A percentile compares a stretch with the other conserved stretches of the same genome.
phyloP scores from a whole-genome alignment of 1,140 invertebrate species.

The Parapsyche elsis region DNA sequence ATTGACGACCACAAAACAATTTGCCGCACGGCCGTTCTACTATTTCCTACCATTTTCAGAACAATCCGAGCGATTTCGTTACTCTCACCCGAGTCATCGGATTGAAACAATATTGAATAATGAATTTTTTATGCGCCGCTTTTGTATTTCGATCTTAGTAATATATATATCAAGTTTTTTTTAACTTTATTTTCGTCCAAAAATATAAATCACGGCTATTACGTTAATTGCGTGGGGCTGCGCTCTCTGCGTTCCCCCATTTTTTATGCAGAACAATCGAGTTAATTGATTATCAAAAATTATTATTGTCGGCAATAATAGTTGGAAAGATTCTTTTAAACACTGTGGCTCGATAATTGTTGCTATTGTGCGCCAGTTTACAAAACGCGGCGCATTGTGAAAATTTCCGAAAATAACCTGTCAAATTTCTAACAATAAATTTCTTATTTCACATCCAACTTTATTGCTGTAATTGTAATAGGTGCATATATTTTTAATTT shows the following conservation, averaged over 20 bases:
- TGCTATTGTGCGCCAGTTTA: background rate
- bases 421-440: constrained; percentile 2
- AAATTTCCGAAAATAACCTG: background rate
- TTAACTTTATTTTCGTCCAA: background rate
- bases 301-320: background rate
- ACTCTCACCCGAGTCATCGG: constrained; percentile 1
- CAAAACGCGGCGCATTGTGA: background rate
- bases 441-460: background rate
- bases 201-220: constrained; percentile 15
- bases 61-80: too few relatives aligned
- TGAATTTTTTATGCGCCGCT: constrained; percentile 19
- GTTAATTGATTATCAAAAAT: constrained; percentile 10
- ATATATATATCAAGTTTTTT: too few relatives aligned
- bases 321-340: background rate
- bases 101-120: constrained; percentile 42
- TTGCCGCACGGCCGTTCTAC: constrained; percentile 14
- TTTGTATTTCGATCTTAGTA: background rate
- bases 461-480: too few relatives aligned
- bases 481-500: too few relatives aligned
- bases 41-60: background rate
- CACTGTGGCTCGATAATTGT: background rate
- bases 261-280: constrained; percentile 23
- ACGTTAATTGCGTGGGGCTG: background rate
- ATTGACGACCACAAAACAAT: constrained; percentile 27
- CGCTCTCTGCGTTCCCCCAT: background rate